These are phyloP conservation scores for Perognathus longimembris DNA, from an alignment of 2,113 vertebrate genomes.

Conservation along the genomic window DNA sequence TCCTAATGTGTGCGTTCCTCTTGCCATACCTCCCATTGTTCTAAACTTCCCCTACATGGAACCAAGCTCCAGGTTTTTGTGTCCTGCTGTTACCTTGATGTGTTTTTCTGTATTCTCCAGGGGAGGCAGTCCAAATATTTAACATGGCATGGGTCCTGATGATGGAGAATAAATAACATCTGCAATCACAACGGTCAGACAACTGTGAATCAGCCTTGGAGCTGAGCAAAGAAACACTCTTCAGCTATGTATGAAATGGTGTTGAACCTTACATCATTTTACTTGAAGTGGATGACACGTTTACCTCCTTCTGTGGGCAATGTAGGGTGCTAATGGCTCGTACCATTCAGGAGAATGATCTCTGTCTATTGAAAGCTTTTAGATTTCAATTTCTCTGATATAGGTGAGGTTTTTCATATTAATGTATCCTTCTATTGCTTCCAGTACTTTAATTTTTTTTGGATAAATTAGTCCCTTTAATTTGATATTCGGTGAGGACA, in stretches of 20 bases:
- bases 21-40: background rate
- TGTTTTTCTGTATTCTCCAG: background rate
- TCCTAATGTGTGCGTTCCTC: background rate
- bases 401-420: background rate
- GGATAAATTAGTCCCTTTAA: background rate
- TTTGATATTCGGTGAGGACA: background rate
- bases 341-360: no score
- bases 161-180: background rate
- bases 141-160: background rate
- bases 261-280: no score
- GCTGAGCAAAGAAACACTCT: rapidly evolving
- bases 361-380: background rate
- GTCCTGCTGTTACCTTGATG: background rate
- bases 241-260: rapidly evolving
- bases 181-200: background rate
- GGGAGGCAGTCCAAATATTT: background rate
- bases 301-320: no score
- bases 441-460: background rate
- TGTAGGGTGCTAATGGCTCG: no score
- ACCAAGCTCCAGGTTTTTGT: background rate
- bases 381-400: background rate
- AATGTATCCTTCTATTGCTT: background rate
- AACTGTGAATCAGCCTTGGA: no score
- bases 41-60: background rate
- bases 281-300: rapidly evolving